Conservation (phyloP, 1,140 invertebrate species). For the Drosophila yakuba region DNA sequence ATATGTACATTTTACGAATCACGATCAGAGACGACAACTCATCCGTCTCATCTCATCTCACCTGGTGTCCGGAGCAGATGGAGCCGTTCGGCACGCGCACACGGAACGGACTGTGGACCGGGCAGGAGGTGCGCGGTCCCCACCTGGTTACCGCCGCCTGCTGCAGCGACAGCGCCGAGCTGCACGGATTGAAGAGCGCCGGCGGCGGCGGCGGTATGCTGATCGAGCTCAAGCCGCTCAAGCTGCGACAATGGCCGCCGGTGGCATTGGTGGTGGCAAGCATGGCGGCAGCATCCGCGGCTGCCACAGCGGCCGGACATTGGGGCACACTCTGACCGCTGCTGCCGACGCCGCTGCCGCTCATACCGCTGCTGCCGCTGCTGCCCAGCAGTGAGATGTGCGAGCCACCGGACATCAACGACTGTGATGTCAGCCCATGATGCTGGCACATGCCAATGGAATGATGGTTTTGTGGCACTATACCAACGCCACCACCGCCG, state of each 20-base stretch:
- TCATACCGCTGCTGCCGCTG: conserved; percentile 72
- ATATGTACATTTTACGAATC: background rate
- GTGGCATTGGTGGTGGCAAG: background rate
- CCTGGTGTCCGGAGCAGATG: conserved; percentile 86
- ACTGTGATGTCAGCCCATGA: conserved; percentile 79
- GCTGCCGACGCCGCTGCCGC: conserved; percentile 76
- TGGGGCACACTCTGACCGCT: conserved; percentile 68
- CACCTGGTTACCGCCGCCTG: conserved; percentile 70
- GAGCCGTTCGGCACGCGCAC: conserved; percentile 87
- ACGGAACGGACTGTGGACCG: conserved; percentile 88
- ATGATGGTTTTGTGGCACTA: conserved; percentile 3
- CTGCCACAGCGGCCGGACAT: conserved; percentile 50
- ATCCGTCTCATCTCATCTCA: conserved; percentile 64
- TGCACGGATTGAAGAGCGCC: conserved; percentile 84
- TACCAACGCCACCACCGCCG: conserved; percentile 8
- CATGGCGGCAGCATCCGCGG: conserved; percentile 44
- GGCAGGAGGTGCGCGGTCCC: conserved; percentile 85
- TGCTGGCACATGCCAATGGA: conserved; percentile 74
- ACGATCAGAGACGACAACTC: conserved; percentile 34
- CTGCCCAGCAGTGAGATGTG: conserved; percentile 79
- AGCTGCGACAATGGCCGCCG: conserved; percentile 73
- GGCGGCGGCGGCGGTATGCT: conserved; percentile 82
- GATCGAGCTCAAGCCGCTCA: conserved; percentile 76
- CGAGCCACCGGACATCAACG: conserved; percentile 84
- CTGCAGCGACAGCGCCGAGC: conserved; percentile 76